Base-by-base conservation (phyloP, 2,888 invertebrate genomes). In the Drosophila tripunctata region DNA sequence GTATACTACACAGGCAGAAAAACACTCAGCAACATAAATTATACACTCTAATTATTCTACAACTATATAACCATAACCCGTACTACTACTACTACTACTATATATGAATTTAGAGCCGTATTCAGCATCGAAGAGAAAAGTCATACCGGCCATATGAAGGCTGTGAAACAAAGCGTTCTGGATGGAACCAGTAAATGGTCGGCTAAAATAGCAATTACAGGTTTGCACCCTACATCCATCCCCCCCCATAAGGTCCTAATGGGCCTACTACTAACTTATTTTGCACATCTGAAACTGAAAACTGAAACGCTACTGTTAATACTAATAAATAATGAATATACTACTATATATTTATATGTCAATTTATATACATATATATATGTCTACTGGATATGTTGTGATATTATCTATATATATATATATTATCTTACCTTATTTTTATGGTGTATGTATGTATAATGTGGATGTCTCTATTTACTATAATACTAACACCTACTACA, bases 181-280 rank as follows among this genome's bases (percentile, higher is more conserved):
- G 99, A 99, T 93, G 99, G 99, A 91, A 99, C 99, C 86, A 98
- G 98, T 92, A 99, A 99, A 94, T 99, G 99, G 99, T 99, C 99
- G 91, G 99, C 99, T 90, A 99, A 99, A 95, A 99, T 99, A 93
- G 98, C 98, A 92, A 98, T 99, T 93, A 99, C 99, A 96, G 98
- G 99, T 99, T 96, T 95, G 97, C 80, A 77, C 27, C 38, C 50
- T 47, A 12, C 40, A 21, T 10, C 10, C 27, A 10, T 4, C 24
- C 24, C 8, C 27, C 1, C 10, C 27, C 10, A 3, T 1, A 27
- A 27, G n/a, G n/a, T n/a, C n/a, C n/a, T n/a, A n/a, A n/a, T n/a
- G n/a, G n/a, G n/a, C n/a, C n/a, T n/a, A n/a, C n/a, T n/a, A n/a
- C n/a, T n/a, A n/a, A n/a, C n/a, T n/a, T n/a, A n/a, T n/a, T n/a